Conservation (phyloP, 2,797 vertebrate species). For the Erithacus rubecula region DNA sequence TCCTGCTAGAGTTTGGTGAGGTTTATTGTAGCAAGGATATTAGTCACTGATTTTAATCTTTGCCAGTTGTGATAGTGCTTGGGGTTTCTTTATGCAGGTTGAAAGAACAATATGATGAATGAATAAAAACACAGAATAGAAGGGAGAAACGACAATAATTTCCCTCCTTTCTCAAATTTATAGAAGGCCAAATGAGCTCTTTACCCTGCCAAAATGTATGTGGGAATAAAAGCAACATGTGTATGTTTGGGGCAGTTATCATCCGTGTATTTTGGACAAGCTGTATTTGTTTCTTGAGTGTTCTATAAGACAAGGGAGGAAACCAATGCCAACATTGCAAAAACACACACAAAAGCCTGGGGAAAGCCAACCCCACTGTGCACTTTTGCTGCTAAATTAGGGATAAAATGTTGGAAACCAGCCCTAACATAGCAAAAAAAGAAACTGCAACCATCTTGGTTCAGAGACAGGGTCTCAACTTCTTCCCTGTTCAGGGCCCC, state of each 20-base stretch:
- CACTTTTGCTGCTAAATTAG: slow-evolving; percentile 52
- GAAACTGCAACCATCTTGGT: background rate
- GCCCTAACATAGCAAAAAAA: background rate
- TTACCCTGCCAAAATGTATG: background rate
- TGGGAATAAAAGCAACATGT: slow-evolving; percentile 4
- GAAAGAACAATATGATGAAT: background rate
- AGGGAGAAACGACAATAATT: background rate
- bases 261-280: background rate
- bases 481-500: background rate
- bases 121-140: slow-evolving; percentile 24
- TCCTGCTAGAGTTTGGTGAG: background rate
- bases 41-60: slow-evolving; percentile 2
- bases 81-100: background rate
- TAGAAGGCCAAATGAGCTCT: background rate
- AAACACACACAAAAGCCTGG: slow-evolving; percentile 12
- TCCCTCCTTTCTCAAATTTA: background rate
- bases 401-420: slow-evolving; percentile 40
- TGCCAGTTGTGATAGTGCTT: background rate
- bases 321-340: slow-evolving; percentile 6
- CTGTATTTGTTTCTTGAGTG: slow-evolving; percentile 15
- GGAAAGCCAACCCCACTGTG: slow-evolving; percentile 1
- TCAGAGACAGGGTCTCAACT: background rate
- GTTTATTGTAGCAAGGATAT: slow-evolving; percentile 24
- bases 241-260: background rate
- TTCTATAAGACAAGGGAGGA: background rate